These are phyloP conservation scores for Oreochromis grahami DNA, from an alignment of 2,797 vertebrate species.

Conservation along the genomic window DNA sequence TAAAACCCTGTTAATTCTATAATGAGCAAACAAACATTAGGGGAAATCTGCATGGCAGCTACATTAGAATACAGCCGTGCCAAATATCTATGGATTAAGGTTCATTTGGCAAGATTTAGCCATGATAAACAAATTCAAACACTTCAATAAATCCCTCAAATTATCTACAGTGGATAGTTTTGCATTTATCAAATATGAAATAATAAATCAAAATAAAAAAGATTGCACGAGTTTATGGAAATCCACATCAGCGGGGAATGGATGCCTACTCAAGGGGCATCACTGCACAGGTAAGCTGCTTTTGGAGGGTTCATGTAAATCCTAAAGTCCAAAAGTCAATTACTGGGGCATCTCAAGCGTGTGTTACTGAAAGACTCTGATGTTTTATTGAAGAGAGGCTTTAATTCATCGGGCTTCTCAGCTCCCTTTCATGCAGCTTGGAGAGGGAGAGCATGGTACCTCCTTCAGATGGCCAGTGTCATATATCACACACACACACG, in stretches of 20 bases:
- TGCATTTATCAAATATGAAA: conserved; percentile 52
- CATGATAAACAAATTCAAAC: conserved; percentile 65
- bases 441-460: conserved; percentile 70
- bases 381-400: conserved; percentile 84
- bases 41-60: conserved; percentile 14
- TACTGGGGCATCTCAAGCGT: conserved; percentile 82
- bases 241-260: conserved; percentile 66
- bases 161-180: conserved; percentile 70
- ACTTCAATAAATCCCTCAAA: conserved; percentile 68
- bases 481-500: conserved; percentile 69
- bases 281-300: conserved; percentile 79
- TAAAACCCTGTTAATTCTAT: conserved; percentile 21
- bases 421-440: conserved; percentile 76
- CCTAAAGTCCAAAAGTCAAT: conserved; percentile 83
- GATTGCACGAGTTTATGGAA: conserved; percentile 68
- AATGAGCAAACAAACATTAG: conserved; percentile 14
- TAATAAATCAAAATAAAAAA: conserved; percentile 7
- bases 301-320: conserved; percentile 82
- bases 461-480: conserved; percentile 78
- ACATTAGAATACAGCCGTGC: conserved; percentile 28
- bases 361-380: conserved; percentile 82
- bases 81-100: conserved; percentile 47
- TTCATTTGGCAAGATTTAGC: conserved; percentile 55
- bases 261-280: conserved; percentile 71
- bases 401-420: conserved; percentile 76